Conservation (phyloP, 2,888 invertebrate genomes). For the Heliconius ethilla region DNA sequence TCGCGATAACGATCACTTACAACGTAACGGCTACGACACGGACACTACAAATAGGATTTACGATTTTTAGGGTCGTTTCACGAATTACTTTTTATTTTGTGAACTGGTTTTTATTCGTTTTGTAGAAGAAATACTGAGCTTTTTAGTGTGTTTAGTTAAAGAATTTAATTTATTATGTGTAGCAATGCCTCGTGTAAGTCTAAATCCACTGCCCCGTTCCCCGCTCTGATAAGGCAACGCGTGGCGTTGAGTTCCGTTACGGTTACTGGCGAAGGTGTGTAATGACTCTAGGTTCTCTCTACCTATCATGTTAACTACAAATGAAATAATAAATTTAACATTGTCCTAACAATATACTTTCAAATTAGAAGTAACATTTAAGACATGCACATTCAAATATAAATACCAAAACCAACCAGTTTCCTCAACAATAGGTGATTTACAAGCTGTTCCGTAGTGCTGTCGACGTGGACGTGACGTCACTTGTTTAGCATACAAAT, state of each 20-base stretch:
- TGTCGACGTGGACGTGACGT: slow-evolving; percentile 20
- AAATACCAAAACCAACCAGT: background rate
- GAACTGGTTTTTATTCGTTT: slow-evolving; percentile 8
- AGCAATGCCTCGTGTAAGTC: background rate
- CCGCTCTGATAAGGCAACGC: background rate
- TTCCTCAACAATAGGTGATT: slow-evolving; percentile 20
- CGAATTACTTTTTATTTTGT: slow-evolving; percentile 19
- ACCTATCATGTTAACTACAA: background rate
- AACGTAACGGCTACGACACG: slow-evolving; percentile 43
- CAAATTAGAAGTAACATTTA: background rate
- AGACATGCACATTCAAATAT: background rate
- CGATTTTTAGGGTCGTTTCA: slow-evolving; percentile 30
- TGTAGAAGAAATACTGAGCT: background rate
- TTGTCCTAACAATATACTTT: background rate
- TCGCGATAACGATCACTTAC: slow-evolving; percentile 45
- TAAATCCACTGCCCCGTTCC: background rate
- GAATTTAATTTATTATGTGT: background rate
- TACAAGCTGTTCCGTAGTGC: slow-evolving; percentile 16
- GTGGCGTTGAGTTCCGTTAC: background rate
- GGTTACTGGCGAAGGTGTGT: too few species aligned
- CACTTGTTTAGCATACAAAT: slow-evolving; percentile 47
- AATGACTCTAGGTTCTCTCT: background rate
- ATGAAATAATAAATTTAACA: background rate
- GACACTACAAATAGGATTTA: slow-evolving; percentile 45
- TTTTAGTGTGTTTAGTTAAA: background rate